phyloP scores from a whole-genome alignment of 2,888 invertebrate species.

The Mystacides longicornis region DNA sequence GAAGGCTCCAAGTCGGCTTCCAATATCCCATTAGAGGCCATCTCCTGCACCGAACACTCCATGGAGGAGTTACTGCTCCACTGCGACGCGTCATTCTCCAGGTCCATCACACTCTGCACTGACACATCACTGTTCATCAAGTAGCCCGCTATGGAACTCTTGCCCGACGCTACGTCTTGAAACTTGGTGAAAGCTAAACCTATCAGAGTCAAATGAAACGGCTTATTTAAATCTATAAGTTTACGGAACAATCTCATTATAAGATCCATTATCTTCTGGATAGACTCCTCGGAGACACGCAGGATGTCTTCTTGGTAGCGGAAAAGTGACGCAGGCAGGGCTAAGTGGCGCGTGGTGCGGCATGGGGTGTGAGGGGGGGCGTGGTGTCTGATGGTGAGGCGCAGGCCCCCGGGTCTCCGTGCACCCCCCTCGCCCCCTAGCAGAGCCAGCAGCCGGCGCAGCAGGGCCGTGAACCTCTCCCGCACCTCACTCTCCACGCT shows the following conservation, averaged over 20 bases:
- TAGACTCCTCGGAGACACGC: constrained; percentile 46
- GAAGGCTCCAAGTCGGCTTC: constrained; percentile 58
- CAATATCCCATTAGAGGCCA: constrained; percentile 25
- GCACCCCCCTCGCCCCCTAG: constrained; percentile 72
- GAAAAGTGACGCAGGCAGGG: constrained; percentile 61
- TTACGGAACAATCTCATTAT: constrained; percentile 71
- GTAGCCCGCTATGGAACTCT: constrained; percentile 67
- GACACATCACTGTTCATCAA: constrained; percentile 71
- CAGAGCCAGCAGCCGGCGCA: constrained; percentile 62
- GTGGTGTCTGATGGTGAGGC: constrained; percentile 66
- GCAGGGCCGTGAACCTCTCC: constrained; percentile 59
- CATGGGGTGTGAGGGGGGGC: constrained; percentile 59
- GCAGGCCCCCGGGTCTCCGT: constrained; percentile 66
- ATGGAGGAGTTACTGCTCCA: constrained; percentile 28
- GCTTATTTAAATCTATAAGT: constrained; percentile 61
- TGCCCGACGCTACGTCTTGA: constrained; percentile 60
- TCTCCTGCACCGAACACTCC: background rate
- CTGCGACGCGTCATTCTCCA: constrained; percentile 52
- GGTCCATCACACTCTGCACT: constrained; percentile 66
- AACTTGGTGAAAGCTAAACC: constrained; percentile 80
- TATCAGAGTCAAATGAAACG: constrained; percentile 71
- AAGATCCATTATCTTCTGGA: constrained; percentile 58
- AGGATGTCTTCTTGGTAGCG: constrained; percentile 40
- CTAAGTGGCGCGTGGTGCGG: constrained; percentile 68
- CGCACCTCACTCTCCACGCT: constrained; percentile 67